Evolutionary conservation across 2,113 vertebrate genomes (phyloP).

Genomic region (Macaca fascicularis): T2T-MFA8v1.1 NC_088394.1:21314001-21314500

Average conservation of each 20-base stretch:
- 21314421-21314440: slow-evolving; percentile 88
- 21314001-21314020: background rate
- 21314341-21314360: slow-evolving; percentile 54
- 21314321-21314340: background rate
- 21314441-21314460: slow-evolving; percentile 83
- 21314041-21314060: background rate
- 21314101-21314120: background rate
- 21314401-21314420: slow-evolving; percentile 88
- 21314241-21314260: slow-evolving; percentile 90
- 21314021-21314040: background rate
- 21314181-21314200: background rate
- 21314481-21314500: slow-evolving; percentile 73
- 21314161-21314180: background rate
- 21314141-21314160: background rate
- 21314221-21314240: slow-evolving; percentile 89
- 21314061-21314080: too few relatives aligned
- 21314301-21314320: slow-evolving; percentile 85
- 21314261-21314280: slow-evolving; percentile 88
- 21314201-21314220: slow-evolving; percentile 74
- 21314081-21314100: background rate
- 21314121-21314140: background rate
- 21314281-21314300: slow-evolving; percentile 88
- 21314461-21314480: slow-evolving; percentile 87
- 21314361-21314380: slow-evolving; percentile 88
- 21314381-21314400: slow-evolving; percentile 88